These are phyloP conservation scores for Amblyopsis hoosieri DNA, from an alignment of 2,797 vertebrate genomes.

Conservation along the genomic window DNA sequence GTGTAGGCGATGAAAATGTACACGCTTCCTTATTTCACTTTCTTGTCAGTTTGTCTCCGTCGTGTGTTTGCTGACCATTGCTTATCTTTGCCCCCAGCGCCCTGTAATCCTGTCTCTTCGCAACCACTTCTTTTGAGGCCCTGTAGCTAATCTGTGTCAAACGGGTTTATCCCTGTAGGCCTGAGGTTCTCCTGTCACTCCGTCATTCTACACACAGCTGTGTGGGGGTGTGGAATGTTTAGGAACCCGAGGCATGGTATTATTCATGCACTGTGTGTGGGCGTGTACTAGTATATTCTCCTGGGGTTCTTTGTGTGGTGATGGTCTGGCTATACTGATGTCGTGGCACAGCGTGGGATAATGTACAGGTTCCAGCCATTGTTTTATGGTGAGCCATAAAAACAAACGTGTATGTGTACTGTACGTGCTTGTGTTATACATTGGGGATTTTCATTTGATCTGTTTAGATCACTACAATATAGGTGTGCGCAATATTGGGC, in stretches of 20 bases:
- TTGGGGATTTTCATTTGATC: no score
- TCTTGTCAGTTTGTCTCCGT: conserved; percentile 7
- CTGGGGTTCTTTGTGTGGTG: neutral
- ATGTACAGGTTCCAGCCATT: neutral
- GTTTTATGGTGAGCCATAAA: neutral
- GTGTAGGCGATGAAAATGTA: conserved; percentile 8
- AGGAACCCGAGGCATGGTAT: no score
- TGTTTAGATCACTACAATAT: no score
- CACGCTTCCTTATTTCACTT: neutral
- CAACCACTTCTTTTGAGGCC: conserved; percentile 19
- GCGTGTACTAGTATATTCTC: neutral
- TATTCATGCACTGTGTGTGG: neutral
- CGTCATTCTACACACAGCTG: conserved; percentile 11
- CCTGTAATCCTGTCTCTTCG: conserved; percentile 46
- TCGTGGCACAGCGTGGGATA: conserved; percentile 19
- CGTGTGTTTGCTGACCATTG: neutral
- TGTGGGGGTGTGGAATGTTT: neutral
- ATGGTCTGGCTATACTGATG: neutral
- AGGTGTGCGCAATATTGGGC: no score
- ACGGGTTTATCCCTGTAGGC: conserved; percentile 43
- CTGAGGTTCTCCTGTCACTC: conserved; percentile 20
- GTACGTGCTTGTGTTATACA: conserved; percentile 3
- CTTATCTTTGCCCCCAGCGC: conserved; percentile 12
- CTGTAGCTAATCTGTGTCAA: conserved; percentile 47
- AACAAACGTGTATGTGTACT: neutral